Base-by-base conservation (phyloP, 2,888 invertebrate genomes). In the Lochmaea capreae region DNA sequence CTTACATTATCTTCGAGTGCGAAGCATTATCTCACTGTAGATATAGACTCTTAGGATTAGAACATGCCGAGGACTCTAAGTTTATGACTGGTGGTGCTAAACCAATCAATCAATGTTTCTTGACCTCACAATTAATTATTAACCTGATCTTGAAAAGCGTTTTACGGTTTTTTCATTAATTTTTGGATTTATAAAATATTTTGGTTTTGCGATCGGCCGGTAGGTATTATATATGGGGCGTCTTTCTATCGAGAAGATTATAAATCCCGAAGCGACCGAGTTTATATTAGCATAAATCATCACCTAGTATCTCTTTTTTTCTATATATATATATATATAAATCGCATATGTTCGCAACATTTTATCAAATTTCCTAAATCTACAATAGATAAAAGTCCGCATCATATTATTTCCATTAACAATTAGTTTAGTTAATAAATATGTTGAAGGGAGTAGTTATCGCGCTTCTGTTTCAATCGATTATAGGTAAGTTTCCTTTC, bases 361-460 rank as follows among this genome's bases (percentile, higher is more conserved):
- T 62, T 42, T 95, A 22, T 33, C 14, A 14, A 22, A 14, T 33
- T 33, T 26, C 12, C 16, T 22, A n/a, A 33, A 59, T 59, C 33
- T 22, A 22, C 59, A 22, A 59, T 14, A 33, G 33, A 59, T 59
- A 33, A 33, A 26, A 59, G 5, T 59, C 12, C 16, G 12, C 26
- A 22, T 14, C 16, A 14, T 1, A 10, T 8, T 26, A n/a, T 59
- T 18, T 18, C 59, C 59, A 59, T 22, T n/a, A 33, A 52, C 33
- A 22, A 57, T 12, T 26, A 11, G 26, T 43, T 46, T 10, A 16
- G 33, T 39, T 39, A 9, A 11, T 63, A 39, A 63, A 42, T 18
- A 63, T 63, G 62, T 63, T 63, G 16, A 43, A 18, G 14, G 43
- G 3, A 12, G 5, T 43, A 10, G 3, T 43, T 43, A 43, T 63